phyloP scores from a whole-genome alignment of 2,113 vertebrate species.

The Sterna hirundo region DNA sequence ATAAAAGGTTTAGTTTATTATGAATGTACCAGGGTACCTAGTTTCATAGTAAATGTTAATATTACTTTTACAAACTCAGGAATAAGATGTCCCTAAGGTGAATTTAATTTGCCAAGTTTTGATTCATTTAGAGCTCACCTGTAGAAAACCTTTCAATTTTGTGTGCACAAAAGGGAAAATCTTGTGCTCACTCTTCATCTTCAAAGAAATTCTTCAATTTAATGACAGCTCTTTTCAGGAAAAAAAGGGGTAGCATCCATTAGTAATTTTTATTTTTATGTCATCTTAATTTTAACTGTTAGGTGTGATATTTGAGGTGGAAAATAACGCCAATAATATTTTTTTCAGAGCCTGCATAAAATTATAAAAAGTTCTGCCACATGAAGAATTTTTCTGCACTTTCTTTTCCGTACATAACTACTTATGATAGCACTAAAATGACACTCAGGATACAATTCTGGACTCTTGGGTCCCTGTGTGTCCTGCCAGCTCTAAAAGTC shows the following conservation, averaged over 20 bases:
- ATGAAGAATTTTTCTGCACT: not conserved
- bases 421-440: not conserved
- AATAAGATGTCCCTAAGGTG: slow-evolving; percentile 31
- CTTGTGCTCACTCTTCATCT: not conserved
- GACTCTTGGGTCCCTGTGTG: not conserved
- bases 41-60: slow-evolving; percentile 26
- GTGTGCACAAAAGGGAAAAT: slow-evolving; percentile 5
- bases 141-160: slow-evolving; percentile 23
- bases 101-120: slow-evolving; percentile 39
- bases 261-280: not conserved
- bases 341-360: not conserved
- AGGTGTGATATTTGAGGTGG: not conserved
- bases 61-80: not conserved
- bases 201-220: not conserved
- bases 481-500: not conserved
- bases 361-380: not conserved
- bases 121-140: slow-evolving; percentile 15
- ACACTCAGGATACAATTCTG: not conserved
- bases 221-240: not conserved
- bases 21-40: not conserved
- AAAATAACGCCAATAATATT: not conserved
- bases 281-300: not conserved
- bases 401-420: not conserved
- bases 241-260: not conserved
- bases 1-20: slow-evolving; percentile 15